Evolutionary conservation across 1,140 invertebrate species (phyloP), one percentile per base, ranked within the genome.

Genomic region (Lepidurus apus): DNA sequence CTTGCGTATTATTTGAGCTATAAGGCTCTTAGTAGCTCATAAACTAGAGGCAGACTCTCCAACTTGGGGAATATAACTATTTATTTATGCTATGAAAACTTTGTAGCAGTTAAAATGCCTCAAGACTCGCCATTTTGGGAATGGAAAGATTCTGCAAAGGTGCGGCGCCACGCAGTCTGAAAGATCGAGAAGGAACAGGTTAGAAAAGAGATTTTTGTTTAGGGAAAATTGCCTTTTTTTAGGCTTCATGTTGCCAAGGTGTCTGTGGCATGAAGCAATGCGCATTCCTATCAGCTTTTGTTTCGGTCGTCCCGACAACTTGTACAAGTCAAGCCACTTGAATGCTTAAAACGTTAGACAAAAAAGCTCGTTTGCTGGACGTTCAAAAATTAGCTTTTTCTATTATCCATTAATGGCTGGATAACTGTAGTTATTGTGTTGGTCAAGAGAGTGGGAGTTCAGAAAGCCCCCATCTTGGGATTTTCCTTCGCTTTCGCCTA

Each of bases 111-210:
- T 65, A 65, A 7, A 65, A 21, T 65, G 53, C 17, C 53, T 65
- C n/a, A 17, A 34, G 34, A 65, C 53, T 65, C 4, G 17, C 53
- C 8, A 65, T 7, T n/a, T 13, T 65, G 7, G 6, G 13, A 10
- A 13, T 13, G 5, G 53, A 65, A 21, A 65, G 21, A 21, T 21
- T 17, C 53, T 4, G 8, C 17, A 13, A 65, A 65, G 53, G 53
- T 21, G 53, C 21, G 53, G 53, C 53, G 53, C 53, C 53, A 65
- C 53, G 53, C 53, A 65, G 53, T 65, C 53, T 65, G 21, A 13
- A 21, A 65, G 53, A 21, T 65, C 6, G 21, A 65, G 21, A 65
- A 65, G 53, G 53, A 17, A 65, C 17, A 65, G 17, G 53, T 65
- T 21, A 65, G 13, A 21, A 65, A 34, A 3, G 34, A 34, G 34